Base-by-base conservation (phyloP, 2,113 vertebrate genomes). In the Dissostichus mawsoni region DNA sequence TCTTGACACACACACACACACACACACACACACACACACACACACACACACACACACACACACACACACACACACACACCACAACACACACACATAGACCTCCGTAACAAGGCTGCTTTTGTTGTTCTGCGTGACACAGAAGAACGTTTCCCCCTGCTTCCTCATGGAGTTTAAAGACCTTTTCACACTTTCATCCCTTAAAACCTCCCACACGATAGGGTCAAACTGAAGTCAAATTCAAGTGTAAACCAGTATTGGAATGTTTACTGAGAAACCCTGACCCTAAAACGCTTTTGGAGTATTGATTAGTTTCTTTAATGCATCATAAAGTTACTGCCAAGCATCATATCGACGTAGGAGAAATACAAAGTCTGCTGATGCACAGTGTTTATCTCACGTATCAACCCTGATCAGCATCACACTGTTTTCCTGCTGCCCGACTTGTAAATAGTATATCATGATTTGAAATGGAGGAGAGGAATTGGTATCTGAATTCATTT, bases 151-250 rank as follows among this genome's bases (percentile, higher is more conserved):
- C 52, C 66, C 84, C 87, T 55, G 33, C 51, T 8, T 52, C 55
- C 48, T 80, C 47, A 87, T 75, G 47, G 44, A 50, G 65, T 81
- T 74, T 66, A 77, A 76, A 76, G 57, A 76, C 69, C 45, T 53
- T 61, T 84, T 89, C 74, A 87, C 82, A 59, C 68, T 78, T 71
- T 76, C 13, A 8, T 62, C 23, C 20, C 36, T 78, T 73, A 65
- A 51, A 69, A 72, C 47, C 73, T 82, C 59, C 51, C 73, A 76
- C 55, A 36, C 41, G n/a, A 65, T 17, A 18, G 59, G 87, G 80
- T 92, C 91, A 88, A 45, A 72, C 59, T 18, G 44, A 81, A 83
- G 91, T 82, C 84, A 83, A 18, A 50, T 62, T 74, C 3, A 67
- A 61, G 75, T 55, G 82, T 55, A 82, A 44, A 63, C 48, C 7